Conservation (phyloP, 2,113 vertebrate species). For the Prolemur simus region DNA sequence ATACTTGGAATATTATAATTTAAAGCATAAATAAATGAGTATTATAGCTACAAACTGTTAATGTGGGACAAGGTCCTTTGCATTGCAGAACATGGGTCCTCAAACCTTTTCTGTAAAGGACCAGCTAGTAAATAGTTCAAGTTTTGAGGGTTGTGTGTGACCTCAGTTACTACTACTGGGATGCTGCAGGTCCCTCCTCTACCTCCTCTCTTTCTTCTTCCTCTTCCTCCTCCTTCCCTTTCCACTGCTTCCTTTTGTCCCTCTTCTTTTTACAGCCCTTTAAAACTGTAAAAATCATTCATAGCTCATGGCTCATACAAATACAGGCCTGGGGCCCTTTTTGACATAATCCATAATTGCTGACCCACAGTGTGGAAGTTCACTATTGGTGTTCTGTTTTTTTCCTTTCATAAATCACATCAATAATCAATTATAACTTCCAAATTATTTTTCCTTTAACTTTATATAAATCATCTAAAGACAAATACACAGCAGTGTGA, state of each 20-base stretch:
- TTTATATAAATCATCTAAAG: background rate
- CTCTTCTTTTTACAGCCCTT: background rate
- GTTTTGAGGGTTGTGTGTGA: background rate
- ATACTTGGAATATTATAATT: background rate
- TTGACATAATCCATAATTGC: background rate
- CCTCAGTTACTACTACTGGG: background rate
- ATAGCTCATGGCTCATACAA: background rate
- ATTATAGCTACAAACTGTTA: background rate
- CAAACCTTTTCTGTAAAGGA: background rate
- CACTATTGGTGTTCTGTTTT: background rate
- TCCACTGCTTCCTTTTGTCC: background rate
- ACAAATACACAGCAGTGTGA: background rate
- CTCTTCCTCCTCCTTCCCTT: too few species aligned
- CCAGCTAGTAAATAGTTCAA: background rate
- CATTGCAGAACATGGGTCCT: background rate
- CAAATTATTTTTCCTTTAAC: background rate
- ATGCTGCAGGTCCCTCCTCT: too few species aligned
- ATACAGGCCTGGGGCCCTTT: background rate
- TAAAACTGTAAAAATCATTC: background rate
- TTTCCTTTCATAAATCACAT: background rate
- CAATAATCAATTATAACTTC: background rate
- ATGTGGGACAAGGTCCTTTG: background rate
- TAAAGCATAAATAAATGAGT: background rate
- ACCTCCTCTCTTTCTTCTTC: background rate
- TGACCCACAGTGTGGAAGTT: accelerated